Conservation (phyloP, 2,797 vertebrate species). For the Anguilla marmorata region DNA sequence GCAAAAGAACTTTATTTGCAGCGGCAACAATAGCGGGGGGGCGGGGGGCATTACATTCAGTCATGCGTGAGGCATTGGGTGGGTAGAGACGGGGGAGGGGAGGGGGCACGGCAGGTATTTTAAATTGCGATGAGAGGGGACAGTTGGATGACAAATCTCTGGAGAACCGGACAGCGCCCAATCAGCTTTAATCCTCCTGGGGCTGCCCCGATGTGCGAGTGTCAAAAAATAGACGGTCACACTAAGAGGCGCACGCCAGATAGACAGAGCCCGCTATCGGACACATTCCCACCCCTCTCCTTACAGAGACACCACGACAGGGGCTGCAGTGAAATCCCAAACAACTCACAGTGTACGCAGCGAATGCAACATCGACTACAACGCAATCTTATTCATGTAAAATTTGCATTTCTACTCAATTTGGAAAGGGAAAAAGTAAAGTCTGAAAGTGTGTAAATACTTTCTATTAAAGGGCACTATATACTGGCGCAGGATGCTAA, state of each 20-base stretch:
- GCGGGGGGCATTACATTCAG: conserved; percentile 39
- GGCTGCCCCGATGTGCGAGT: conserved; percentile 30
- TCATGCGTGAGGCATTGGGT: conserved; percentile 31
- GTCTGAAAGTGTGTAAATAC: too few species aligned
- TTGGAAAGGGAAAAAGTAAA: background rate
- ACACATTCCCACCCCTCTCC: background rate
- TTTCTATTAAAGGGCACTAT: background rate
- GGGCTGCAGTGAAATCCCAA: background rate
- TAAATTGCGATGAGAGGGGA: conserved; percentile 20
- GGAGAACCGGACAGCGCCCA: conserved; percentile 35
- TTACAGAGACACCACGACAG: background rate
- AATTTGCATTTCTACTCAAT: background rate
- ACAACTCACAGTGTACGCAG: background rate
- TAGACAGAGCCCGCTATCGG: conserved; percentile 3
- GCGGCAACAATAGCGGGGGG: conserved; percentile 29
- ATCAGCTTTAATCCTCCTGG: conserved; percentile 29
- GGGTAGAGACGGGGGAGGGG: background rate
- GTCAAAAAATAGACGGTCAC: conserved; percentile 45
- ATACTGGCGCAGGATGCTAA: too few species aligned
- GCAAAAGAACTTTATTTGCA: conserved; percentile 1
- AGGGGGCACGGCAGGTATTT: background rate
- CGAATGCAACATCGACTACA: background rate
- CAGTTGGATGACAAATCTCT: conserved; percentile 32
- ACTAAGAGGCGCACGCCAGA: conserved; percentile 11
- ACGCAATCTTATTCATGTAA: background rate